Percentiles rank a stretch among this genome's conserved stretches.
Conservation (phyloP, 1,140 invertebrate species). For the Adelges cooleyi region DNA sequence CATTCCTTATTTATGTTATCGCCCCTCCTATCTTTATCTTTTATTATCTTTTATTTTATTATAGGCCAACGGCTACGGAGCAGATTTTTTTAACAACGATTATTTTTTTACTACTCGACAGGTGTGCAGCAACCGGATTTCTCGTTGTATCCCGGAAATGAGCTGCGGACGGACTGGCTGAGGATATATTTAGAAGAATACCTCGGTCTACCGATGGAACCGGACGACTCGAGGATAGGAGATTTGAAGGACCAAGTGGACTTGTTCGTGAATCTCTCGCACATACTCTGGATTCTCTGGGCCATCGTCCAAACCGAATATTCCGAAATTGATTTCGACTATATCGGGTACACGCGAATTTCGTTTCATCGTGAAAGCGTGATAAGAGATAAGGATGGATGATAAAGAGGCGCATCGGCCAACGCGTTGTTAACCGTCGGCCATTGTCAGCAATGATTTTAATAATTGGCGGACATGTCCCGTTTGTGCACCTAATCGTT, state of each 20-base stretch:
- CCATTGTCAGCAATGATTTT: too few relatives aligned
- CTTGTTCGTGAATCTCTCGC: conserved; percentile 64
- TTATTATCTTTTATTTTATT: too few relatives aligned
- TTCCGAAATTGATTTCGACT: conserved; percentile 91
- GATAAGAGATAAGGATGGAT: too few relatives aligned
- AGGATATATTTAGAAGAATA: conserved; percentile 58
- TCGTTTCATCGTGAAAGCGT: not conserved
- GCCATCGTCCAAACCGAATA: conserved; percentile 78
- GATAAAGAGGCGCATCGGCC: too few relatives aligned
- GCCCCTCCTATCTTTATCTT: too few relatives aligned
- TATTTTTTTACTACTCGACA: too few relatives aligned
- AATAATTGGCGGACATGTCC: too few relatives aligned
- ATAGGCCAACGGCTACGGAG: too few relatives aligned
- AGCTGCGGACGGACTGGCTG: conserved; percentile 75
- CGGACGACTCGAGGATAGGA: conserved; percentile 15
- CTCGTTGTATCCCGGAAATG: conserved; percentile 62
- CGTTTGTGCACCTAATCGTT: too few relatives aligned
- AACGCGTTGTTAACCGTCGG: too few relatives aligned
- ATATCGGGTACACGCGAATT: conserved; percentile 57
- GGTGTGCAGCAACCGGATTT: conserved; percentile 64
- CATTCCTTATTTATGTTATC: too few relatives aligned
- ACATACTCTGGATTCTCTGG: conserved; percentile 92
- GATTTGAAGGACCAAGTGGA: conserved; percentile 46
- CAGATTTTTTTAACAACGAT: too few relatives aligned
- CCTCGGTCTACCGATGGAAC: conserved; percentile 37